These are phyloP conservation scores for Rhinophrynus dorsalis DNA, from an alignment of 2,797 vertebrate species.

Conservation along the genomic window DNA sequence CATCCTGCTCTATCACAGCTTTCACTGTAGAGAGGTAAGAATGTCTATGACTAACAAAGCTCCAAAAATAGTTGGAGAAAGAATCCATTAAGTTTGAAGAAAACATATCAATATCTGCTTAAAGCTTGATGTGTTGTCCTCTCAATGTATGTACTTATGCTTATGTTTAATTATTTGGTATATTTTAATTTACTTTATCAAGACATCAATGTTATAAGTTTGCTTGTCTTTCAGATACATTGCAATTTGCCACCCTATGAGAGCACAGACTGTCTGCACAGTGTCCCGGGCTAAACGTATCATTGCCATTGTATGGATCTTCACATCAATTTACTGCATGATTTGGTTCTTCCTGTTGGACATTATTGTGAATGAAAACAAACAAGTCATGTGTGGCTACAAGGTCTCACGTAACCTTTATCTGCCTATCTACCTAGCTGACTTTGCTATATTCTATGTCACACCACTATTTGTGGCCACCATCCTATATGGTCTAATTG, in stretches of 20 bases:
- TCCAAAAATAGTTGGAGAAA: too few relatives aligned
- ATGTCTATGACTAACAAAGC: too few relatives aligned
- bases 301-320: conserved; percentile 70
- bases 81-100: too few relatives aligned
- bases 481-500: conserved; percentile 76
- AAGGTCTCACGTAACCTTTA: conserved; percentile 78
- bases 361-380: conserved; percentile 67
- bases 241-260: conserved; percentile 78
- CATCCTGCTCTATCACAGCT: conserved; percentile 81
- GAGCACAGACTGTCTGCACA: conserved; percentile 75
- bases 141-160: too few relatives aligned
- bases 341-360: conserved; percentile 84
- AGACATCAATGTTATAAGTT: neutral
- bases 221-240: conserved; percentile 67
- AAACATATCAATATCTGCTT: too few relatives aligned
- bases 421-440: conserved; percentile 82
- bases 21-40: conserved; percentile 79
- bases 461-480: conserved; percentile 74
- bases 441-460: conserved; percentile 80
- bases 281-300: conserved; percentile 77
- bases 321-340: conserved; percentile 78
- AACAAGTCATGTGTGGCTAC: conserved; percentile 75
- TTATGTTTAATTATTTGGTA: too few relatives aligned
- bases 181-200: too few relatives aligned
- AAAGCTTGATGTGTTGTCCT: too few relatives aligned